Evolutionary conservation across 2,888 invertebrate species (phyloP), one percentile per base, ranked within the genome.

Genomic region (Archips crataeganus): DNA sequence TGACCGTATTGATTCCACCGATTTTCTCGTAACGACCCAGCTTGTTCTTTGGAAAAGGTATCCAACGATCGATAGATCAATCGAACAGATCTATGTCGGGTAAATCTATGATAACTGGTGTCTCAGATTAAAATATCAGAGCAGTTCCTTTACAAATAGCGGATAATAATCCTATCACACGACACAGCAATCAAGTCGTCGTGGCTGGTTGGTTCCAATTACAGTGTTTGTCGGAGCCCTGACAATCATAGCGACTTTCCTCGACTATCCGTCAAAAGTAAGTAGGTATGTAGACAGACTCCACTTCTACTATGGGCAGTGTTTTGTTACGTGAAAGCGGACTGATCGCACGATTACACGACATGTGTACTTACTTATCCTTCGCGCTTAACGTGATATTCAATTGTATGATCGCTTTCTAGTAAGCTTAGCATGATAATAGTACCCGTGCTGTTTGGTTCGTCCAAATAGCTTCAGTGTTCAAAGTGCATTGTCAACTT

Each of bases 341-440:
- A 83, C 84, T 82, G 84, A 89, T 85, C 80, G 82, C 83, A 83
- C 83, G 85, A 87, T 87, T 84, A 85, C 82, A 85, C 83, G 82
- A 82, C 85, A 84, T 84, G 81, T 85, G 84, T 81, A 78, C 39
- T 39, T 45, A 45, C 77, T 82, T 81, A 83, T 84, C 81, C 80
- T 86, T 84, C 80, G 84, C 82, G 84, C 78, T 79, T 78, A 80
- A 84, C 81, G 80, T 82, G 83, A 84, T 86, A 87, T 90, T 87
- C 86, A 85, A 87, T 88, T 83, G 89, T 84, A 86, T 82, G 85
- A 89, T 88, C 83, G 87, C 87, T 90, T 90, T 90, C 90, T 85
- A 79, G 73, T 79, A 79, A 73, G 77, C 74, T 76, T 77, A 75
- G 78, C 76, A 77, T 76, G 70, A 75, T 76, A 75, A 72, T 73